These are phyloP conservation scores for Hipparchia sbordonii DNA, from an alignment of 2,888 invertebrate genomes.

Conservation along the genomic window DNA sequence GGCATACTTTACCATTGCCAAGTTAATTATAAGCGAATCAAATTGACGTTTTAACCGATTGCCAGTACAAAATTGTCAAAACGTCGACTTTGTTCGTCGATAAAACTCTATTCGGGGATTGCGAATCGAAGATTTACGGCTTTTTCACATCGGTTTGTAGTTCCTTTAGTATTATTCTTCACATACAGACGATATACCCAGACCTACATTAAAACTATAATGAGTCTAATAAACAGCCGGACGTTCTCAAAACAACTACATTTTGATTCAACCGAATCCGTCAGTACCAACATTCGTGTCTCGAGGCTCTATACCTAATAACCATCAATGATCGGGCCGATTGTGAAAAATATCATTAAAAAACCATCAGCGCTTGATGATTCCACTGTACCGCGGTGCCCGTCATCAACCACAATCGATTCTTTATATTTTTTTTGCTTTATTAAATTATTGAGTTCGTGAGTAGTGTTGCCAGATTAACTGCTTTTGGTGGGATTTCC, in stretches of 20 bases:
- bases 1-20: too few species aligned
- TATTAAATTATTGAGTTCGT: slow-evolving; percentile 73
- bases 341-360: slow-evolving; percentile 84
- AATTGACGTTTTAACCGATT: too few species aligned
- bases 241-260: slow-evolving; percentile 33
- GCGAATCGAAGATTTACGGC: too few species aligned
- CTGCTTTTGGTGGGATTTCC: slow-evolving; percentile 3
- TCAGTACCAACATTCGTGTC: slow-evolving; percentile 48
- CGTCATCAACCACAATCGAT: slow-evolving; percentile 80
- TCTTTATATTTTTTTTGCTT: slow-evolving; percentile 65
- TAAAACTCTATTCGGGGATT: too few species aligned
- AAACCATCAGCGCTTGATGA: slow-evolving; percentile 82
- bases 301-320: slow-evolving; percentile 79
- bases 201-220: neutral
- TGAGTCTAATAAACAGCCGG: slow-evolving; percentile 14
- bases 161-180: too few species aligned
- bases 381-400: slow-evolving; percentile 72
- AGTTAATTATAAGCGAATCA: too few species aligned
- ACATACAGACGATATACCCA: too few species aligned
- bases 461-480: slow-evolving; percentile 48
- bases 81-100: too few species aligned
- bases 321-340: slow-evolving; percentile 80
- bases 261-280: slow-evolving; percentile 20
- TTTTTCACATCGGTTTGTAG: too few species aligned
- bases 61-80: too few species aligned